phyloP scores from a whole-genome alignment of 2,888 invertebrate genomes.

The Platycheirus albimanus region DNA sequence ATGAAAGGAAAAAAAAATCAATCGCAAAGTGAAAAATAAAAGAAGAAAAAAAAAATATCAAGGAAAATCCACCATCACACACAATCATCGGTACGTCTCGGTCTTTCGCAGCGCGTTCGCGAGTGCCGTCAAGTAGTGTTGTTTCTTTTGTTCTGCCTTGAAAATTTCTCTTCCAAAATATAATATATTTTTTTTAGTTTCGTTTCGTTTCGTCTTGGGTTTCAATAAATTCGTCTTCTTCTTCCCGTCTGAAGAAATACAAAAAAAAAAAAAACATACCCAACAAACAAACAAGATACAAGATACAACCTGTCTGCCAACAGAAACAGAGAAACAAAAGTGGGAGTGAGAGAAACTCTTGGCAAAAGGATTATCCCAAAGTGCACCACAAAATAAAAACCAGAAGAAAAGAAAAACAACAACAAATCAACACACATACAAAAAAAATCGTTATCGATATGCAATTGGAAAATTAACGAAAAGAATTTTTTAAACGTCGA shows the following conservation, averaged over 20 bases:
- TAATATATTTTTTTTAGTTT: constrained; percentile 40
- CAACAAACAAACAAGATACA: too few relatives aligned
- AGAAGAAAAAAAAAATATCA: constrained; percentile 41
- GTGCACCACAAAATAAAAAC: too few relatives aligned
- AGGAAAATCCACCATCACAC: constrained; percentile 53
- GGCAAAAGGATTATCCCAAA: constrained; percentile 60
- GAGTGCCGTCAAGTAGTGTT: constrained; percentile 47
- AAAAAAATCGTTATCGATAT: constrained; percentile 55
- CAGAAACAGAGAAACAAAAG: too few relatives aligned
- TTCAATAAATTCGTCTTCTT: constrained; percentile 34
- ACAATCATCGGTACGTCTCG: constrained; percentile 49
- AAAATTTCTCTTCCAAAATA: constrained; percentile 59
- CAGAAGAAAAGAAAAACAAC: constrained; percentile 43
- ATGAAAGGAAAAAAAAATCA: constrained; percentile 63
- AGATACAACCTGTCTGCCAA: constrained; percentile 66
- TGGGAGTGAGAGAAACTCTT: constrained; percentile 47
- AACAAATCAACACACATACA: constrained; percentile 3
- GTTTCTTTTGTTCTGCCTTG: constrained; percentile 60
- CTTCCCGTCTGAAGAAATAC: constrained; percentile 47
- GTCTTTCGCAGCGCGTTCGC: constrained; percentile 51
- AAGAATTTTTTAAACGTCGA: constrained; percentile 45
- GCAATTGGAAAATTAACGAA: constrained; percentile 63
- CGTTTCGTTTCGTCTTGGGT: background rate
- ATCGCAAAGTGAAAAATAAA: constrained; percentile 60
- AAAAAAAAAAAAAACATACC: too few relatives aligned